A percentile compares a stretch with the other conserved stretches of the same genome.
These are phyloP conservation scores for Gnathonemus echidnorhynchus DNA, from an alignment of 2,113 vertebrate species.

Conservation along the genomic window DNA sequence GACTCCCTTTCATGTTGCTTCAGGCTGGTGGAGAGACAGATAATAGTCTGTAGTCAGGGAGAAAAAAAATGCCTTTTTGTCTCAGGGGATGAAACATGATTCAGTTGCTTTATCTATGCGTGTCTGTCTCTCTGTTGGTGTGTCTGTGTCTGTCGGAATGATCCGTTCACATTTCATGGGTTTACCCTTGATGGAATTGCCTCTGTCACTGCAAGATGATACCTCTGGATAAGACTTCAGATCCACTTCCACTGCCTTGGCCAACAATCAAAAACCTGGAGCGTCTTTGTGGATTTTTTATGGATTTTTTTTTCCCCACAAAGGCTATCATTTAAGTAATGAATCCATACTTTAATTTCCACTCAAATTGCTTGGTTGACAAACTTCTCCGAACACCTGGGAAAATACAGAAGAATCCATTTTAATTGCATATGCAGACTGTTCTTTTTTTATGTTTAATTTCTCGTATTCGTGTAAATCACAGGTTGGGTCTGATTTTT, in stretches of 20 bases:
- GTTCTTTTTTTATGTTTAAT: not conserved
- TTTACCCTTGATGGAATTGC: constrained; percentile 13
- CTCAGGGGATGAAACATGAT: constrained; percentile 7
- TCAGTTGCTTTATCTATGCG: not conserved
- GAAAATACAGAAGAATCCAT: not conserved
- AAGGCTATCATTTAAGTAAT: not conserved
- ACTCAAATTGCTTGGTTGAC: not conserved
- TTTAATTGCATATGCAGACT: not conserved
- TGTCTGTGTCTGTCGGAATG: constrained; percentile 1
- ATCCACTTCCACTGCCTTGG: not conserved
- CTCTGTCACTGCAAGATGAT: not conserved
- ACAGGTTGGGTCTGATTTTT: not conserved
- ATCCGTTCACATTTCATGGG: constrained; percentile 14
- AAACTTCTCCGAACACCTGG: not conserved
- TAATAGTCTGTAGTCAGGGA: not conserved
- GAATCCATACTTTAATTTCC: not conserved
- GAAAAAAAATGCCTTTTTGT: constrained; percentile 12
- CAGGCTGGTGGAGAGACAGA: not conserved
- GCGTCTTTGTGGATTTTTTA: not conserved
- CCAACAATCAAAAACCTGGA: not conserved
- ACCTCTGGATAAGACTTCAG: constrained; percentile 5
- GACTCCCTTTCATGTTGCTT: not conserved
- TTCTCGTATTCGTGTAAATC: not conserved
- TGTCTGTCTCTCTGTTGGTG: not conserved
- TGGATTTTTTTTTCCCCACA: not conserved